Evolutionary conservation across 2,113 vertebrate species (phyloP).

Genomic region (Lutjanus erythropterus): DNA sequence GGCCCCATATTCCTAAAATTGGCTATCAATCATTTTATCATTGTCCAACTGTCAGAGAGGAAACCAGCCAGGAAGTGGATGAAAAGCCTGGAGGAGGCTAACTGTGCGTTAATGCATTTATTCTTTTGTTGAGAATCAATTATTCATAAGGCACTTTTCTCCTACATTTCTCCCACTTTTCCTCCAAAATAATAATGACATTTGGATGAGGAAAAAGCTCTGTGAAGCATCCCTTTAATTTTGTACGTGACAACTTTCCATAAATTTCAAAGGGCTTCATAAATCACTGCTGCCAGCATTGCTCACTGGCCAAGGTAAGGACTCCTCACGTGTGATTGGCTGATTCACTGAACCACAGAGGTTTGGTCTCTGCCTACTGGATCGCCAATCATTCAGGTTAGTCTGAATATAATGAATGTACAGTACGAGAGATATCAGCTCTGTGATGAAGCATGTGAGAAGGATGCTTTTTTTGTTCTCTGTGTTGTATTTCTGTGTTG

Average conservation of each 20-base stretch:
- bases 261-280: constrained; percentile 75
- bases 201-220: constrained; percentile 65
- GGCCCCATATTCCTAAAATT: constrained; percentile 33
- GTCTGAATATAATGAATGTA: constrained; percentile 29
- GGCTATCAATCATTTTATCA: constrained; percentile 47
- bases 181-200: constrained; percentile 70
- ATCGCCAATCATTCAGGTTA: constrained; percentile 31
- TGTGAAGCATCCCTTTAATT: constrained; percentile 80
- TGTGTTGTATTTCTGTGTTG: constrained; percentile 28
- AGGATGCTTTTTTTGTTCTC: constrained; percentile 8
- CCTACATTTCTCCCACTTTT: constrained; percentile 65
- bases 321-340: constrained; percentile 63
- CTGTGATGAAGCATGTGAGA: not conserved
- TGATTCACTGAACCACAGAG: constrained; percentile 43
- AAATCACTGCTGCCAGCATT: constrained; percentile 72
- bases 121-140: constrained; percentile 71
- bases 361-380: constrained; percentile 37
- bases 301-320: constrained; percentile 58
- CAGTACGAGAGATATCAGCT: constrained; percentile 4
- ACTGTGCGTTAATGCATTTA: constrained; percentile 66
- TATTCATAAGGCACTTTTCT: constrained; percentile 71
- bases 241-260: constrained; percentile 75
- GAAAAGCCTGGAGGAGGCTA: constrained; percentile 44
- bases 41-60: constrained; percentile 37
- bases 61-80: constrained; percentile 43